These are phyloP conservation scores for Cremastinae sp. DNA, from an alignment of 2,888 invertebrate species.

Conservation along the genomic window DNA sequence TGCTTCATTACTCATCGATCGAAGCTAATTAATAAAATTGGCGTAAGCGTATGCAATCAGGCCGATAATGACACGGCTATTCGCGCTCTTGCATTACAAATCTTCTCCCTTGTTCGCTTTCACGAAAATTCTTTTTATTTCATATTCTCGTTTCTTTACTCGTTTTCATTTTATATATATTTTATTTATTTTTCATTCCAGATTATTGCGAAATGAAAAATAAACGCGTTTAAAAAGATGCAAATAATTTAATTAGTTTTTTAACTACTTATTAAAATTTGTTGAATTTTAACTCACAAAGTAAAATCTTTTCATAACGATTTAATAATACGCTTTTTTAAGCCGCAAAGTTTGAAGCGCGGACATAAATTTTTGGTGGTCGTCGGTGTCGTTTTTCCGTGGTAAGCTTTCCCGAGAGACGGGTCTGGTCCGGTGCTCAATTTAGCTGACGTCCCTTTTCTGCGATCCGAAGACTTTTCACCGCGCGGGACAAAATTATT, in stretches of 20 bases:
- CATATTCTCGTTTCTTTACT: too few relatives aligned
- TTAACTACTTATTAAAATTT: too few relatives aligned
- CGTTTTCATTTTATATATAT: too few relatives aligned
- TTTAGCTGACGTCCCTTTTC: conserved; percentile 11
- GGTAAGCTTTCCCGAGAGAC: conserved; percentile 14
- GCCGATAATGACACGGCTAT: conserved; percentile 6
- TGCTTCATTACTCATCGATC: conserved; percentile 53
- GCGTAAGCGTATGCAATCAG: conserved; percentile 26
- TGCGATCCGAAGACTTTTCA: conserved; percentile 12
- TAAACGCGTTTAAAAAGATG: too few relatives aligned
- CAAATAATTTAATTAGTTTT: too few relatives aligned
- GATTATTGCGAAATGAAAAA: background rate
- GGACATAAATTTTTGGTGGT: background rate
- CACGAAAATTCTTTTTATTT: background rate
- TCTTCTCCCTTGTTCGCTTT: background rate
- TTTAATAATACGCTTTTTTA: background rate
- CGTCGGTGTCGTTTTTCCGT: background rate
- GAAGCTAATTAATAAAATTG: conserved; percentile 51
- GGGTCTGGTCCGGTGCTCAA: conserved; percentile 9
- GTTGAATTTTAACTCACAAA: too few relatives aligned
- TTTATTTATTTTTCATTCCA: background rate
- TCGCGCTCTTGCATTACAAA: conserved; percentile 1
- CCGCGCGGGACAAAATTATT: conserved; percentile 14
- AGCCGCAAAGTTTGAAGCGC: too few relatives aligned
- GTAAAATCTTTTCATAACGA: background rate